These are phyloP conservation scores for Cryptoblepharus egeriae DNA, from an alignment of 2,797 vertebrate species.

Conservation along the genomic window DNA sequence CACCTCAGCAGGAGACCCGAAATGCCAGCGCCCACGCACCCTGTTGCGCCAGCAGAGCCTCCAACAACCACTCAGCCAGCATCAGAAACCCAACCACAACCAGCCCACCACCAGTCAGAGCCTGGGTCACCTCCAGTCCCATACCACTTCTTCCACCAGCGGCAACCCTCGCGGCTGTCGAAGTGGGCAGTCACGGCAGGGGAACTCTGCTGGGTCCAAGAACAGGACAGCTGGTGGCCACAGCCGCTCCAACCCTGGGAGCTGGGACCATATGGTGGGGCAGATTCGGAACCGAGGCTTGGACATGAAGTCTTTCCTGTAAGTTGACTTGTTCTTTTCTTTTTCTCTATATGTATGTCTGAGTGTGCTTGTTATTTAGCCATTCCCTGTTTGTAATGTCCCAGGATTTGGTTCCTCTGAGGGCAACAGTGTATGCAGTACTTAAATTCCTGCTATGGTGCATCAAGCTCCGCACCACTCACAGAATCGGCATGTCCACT, in stretches of 20 bases:
- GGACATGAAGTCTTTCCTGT: conserved; percentile 99
- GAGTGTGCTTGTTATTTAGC: no score
- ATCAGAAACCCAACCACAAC: conserved; percentile 91
- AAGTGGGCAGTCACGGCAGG: conserved; percentile 80
- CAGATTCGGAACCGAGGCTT: conserved; percentile 96
- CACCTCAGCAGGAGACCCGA: conserved; percentile 86
- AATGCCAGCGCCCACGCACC: conserved; percentile 90
- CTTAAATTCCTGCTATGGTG: neutral
- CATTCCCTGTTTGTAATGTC: conserved; percentile 20
- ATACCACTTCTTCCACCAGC: conserved; percentile 73
- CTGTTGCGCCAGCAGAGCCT: conserved; percentile 97
- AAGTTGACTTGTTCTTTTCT: conserved; percentile 79
- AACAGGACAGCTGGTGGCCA: conserved; percentile 83
- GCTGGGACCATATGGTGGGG: conserved; percentile 99
- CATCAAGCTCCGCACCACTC: neutral
- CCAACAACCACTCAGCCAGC: conserved; percentile 96
- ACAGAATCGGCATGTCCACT: neutral
- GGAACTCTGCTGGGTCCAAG: conserved; percentile 84
- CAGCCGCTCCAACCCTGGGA: conserved; percentile 88
- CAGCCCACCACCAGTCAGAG: conserved; percentile 98
- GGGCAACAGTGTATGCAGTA: neutral
- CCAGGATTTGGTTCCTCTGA: neutral
- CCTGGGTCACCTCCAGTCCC: conserved; percentile 93
- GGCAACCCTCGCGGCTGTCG: conserved; percentile 77
- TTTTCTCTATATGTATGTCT: neutral